phyloP scores from a whole-genome alignment of 1,140 invertebrate species.

The Scaptomyza graminum region DNA sequence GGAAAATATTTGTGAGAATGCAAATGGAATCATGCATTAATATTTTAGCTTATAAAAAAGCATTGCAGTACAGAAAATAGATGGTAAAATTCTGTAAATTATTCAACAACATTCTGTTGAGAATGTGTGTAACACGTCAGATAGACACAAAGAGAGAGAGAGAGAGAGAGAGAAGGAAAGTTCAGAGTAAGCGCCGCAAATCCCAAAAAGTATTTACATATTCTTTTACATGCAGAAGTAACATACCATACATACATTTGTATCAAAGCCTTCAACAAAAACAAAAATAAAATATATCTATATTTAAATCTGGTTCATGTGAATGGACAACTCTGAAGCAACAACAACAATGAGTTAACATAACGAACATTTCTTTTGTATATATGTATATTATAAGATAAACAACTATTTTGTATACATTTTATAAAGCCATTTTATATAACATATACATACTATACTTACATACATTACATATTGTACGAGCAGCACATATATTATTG shows the following conservation, averaged over 20 bases:
- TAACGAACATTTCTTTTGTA: slow-evolving; percentile 34
- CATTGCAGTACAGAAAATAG: no score
- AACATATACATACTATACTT: slow-evolving; percentile 13
- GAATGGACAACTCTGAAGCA: neutral
- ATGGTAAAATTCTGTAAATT: neutral
- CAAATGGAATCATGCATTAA: slow-evolving; percentile 7
- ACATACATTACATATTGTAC: neutral
- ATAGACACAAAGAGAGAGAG: neutral
- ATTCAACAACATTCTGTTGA: slow-evolving; percentile 15
- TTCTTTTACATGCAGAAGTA: neutral
- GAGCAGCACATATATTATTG: slow-evolving; percentile 23
- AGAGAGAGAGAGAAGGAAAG: slow-evolving; percentile 1
- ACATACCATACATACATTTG: neutral
- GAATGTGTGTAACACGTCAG: slow-evolving; percentile 10
- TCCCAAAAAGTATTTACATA: slow-evolving; percentile 28
- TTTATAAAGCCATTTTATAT: slow-evolving; percentile 47
- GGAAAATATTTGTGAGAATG: slow-evolving; percentile 44
- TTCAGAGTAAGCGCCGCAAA: slow-evolving; percentile 16
- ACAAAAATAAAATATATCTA: slow-evolving; percentile 2
- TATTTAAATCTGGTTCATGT: slow-evolving; percentile 3
- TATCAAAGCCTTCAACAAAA: neutral
- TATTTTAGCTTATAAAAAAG: neutral
- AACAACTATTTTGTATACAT: slow-evolving; percentile 47
- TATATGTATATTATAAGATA: slow-evolving; percentile 40
- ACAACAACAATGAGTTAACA: neutral